Base-by-base conservation (phyloP, 2,797 vertebrate species). In the Squalus acanthias region DNA sequence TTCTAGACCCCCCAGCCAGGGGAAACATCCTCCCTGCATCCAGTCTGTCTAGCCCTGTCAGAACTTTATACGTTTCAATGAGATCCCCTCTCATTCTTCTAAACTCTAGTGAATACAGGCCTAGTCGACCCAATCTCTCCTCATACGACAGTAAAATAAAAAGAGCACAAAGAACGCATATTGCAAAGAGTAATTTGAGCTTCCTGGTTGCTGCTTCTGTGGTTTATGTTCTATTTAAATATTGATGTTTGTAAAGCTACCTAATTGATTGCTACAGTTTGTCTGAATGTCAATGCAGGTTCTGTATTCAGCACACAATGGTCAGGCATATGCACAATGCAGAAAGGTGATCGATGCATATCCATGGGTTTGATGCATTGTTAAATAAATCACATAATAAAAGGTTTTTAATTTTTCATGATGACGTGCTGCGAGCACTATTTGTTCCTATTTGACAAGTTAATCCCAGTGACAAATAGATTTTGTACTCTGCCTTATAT, bases 401-500 rank as follows among this genome's bases (percentile, higher is more conserved):
- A 76, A 57, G 50, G 46, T 72, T 93, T 57, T 95, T 76, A 95
- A 76, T 95, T 95, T 95, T 95, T 95, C 94, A 95, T 76, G 70
- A 76, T 76, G 50, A 50, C 7, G 5, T 20, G 50, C 46, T 95
- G 69, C 70, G 9, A 74, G 70, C 33, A 76, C 26, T 53, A 76
- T 95, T 95, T 95, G 70, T 95, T 95, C 50, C 29, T 60, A 8
- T 72, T 57, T 95, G 70, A 76, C 94, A 60, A 76, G 50, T 95
- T 76, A 95, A 76, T 95, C 70, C 22, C 67, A 76, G 29, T 95
- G 94, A 95, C 70, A 95, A 95, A 95, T 95, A 95, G 94, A 72
- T 57, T 7, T 57, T 76, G 50, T 76, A 74, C 60, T n/a, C 60
- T 92, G 89, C 60, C 33, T 29, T 65, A 92, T n/a, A 33, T 65